A percentile compares a stretch with the other conserved stretches of the same genome.
These are phyloP conservation scores for Sisyra nigra DNA, from an alignment of 2,888 invertebrate genomes.

Conservation along the genomic window DNA sequence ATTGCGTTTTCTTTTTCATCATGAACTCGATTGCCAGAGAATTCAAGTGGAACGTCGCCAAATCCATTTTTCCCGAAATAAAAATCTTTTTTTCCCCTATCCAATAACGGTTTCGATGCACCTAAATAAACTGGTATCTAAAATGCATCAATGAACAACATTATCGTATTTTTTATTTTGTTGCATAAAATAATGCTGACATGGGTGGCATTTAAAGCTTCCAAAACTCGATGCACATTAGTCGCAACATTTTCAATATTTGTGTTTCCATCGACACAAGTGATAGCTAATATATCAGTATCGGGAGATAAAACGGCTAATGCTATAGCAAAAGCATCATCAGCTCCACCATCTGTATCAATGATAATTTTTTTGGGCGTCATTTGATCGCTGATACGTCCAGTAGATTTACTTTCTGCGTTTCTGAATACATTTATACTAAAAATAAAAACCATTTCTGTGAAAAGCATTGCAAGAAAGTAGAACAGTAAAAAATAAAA, in stretches of 20 bases:
- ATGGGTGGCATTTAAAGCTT: constrained; percentile 21
- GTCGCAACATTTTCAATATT: constrained; percentile 27
- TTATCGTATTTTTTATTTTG: too few relatives aligned
- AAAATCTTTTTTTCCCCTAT: constrained; percentile 15
- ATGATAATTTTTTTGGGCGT: constrained; percentile 22
- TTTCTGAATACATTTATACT: too few relatives aligned
- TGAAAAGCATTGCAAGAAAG: too few relatives aligned
- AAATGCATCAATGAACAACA: background rate
- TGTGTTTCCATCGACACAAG: constrained; percentile 36
- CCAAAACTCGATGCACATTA: constrained; percentile 32
- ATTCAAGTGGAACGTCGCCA: constrained; percentile 27
- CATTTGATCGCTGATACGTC: too few relatives aligned
- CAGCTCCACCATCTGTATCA: constrained; percentile 31
- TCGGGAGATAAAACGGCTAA: constrained; percentile 20
- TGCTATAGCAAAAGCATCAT: constrained; percentile 30
- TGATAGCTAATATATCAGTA: constrained; percentile 33
- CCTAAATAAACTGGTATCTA: constrained; percentile 34
- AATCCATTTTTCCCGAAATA: constrained; percentile 32
- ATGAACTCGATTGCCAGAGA: constrained; percentile 19
- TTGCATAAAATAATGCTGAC: too few relatives aligned
- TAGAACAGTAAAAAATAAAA: too few relatives aligned
- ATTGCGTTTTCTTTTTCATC: constrained; percentile 26
- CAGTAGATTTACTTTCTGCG: too few relatives aligned
- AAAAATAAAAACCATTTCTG: too few relatives aligned
- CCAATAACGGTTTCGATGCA: constrained; percentile 20